Base-by-base conservation (phyloP, 2,113 vertebrate species). In the Apodemus speciosus region DNA sequence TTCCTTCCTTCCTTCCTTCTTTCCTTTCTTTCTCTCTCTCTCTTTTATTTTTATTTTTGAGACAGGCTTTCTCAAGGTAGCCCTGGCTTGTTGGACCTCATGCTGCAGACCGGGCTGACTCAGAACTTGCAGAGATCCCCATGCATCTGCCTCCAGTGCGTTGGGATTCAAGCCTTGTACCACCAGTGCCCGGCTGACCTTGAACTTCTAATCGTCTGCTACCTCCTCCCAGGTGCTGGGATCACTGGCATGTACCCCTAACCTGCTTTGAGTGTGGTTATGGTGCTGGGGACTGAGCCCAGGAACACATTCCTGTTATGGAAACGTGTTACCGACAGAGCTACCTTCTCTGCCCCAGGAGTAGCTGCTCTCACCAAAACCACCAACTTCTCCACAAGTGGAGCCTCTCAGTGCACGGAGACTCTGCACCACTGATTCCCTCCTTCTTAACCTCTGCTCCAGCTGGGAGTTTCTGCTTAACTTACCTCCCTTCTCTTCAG, bases 381-480 rank as follows among this genome's bases (percentile, higher is more conserved):
- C 51, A 56, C 18, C 76, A 21, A 56, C 32, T 20, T 56, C 16
- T 35, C 32, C 9, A 35, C 9, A n/a, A 6, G 27, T 35, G 16
- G 11, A 79, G 76, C 76, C 23, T 23, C 51, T 79, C 18, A 13
- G 18, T 0, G 6, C 35, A 0, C 10, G 1, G 49, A 3, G 40
- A 16, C 51, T 27, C 1, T 21, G 16, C 43, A 21, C 43, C 35
- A 5, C 68, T 1, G 2, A 25, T 58, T 46, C 69, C 68, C 0
- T 9, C 43, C 43, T 46, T 4, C 58, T 76, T 21, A 20, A 35
- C 60, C 38, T 23, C 9, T 5, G 3, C 35, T 51, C 72, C 14
- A 20, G 11, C 15, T n/a, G 71, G 73, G 64, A 84, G 38, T 4
- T 38, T 77, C 66, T 21, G 2, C 51, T 84, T 51, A 20, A 15